These are phyloP conservation scores for Magallana nippona DNA, from an alignment of 2,888 invertebrate species.

Conservation along the genomic window DNA sequence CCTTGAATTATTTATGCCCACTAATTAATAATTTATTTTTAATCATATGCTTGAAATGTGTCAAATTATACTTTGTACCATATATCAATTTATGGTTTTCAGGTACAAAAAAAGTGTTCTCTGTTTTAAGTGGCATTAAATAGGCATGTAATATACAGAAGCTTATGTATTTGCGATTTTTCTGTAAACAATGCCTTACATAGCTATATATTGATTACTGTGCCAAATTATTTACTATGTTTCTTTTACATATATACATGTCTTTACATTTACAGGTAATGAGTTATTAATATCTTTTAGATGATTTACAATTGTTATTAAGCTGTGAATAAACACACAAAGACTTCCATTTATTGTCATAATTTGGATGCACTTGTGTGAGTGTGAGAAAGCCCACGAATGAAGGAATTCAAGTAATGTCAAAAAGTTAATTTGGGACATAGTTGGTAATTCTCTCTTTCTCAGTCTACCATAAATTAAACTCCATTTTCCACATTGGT, in stretches of 20 bases:
- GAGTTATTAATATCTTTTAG: background rate
- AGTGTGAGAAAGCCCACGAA: background rate
- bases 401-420: background rate
- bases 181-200: conserved; percentile 24
- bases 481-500: too few relatives aligned
- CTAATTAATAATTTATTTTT: too few relatives aligned
- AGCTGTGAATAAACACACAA: conserved; percentile 20
- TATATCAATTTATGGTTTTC: too few relatives aligned
- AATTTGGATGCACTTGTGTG: conserved; percentile 9
- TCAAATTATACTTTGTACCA: too few relatives aligned
- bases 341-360: conserved; percentile 27
- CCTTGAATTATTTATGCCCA: too few relatives aligned
- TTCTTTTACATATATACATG: background rate
- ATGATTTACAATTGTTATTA: conserved; percentile 22
- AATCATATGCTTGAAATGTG: too few relatives aligned
- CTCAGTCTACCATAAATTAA: too few relatives aligned
- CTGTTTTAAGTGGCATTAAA: background rate
- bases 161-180: conserved; percentile 6
- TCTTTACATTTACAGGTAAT: background rate
- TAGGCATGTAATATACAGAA: conserved; percentile 23
- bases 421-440: background rate
- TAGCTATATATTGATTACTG: background rate
- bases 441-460: too few relatives aligned
- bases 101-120: too few relatives aligned
- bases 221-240: background rate